Evolutionary conservation across 2,113 vertebrate genomes (phyloP).

Genomic region (sheep (Ovis aries)): ARS-UI_Ramb_v3.0 NC_056055.1:245201501-245202000

Average conservation of each 20-base stretch:
- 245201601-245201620: neutral
- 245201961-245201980: neutral
- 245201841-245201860: conserved; percentile 38
- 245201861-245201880: neutral
- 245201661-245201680: neutral
- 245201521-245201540: neutral
- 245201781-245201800: neutral
- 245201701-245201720: neutral
- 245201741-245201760: neutral
- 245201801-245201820: conserved; percentile 17
- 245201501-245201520: neutral
- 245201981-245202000: conserved; percentile 58
- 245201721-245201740: neutral
- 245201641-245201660: neutral
- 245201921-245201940: neutral
- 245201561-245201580: neutral
- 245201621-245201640: neutral
- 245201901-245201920: neutral
- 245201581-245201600: neutral
- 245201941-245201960: neutral
- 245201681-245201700: neutral
- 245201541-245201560: neutral
- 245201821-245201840: conserved; percentile 36
- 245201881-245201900: neutral
- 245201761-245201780: neutral